These are phyloP conservation scores for Galerucella nymphaeae DNA, from an alignment of 2,888 invertebrate genomes.

Conservation along the genomic window DNA sequence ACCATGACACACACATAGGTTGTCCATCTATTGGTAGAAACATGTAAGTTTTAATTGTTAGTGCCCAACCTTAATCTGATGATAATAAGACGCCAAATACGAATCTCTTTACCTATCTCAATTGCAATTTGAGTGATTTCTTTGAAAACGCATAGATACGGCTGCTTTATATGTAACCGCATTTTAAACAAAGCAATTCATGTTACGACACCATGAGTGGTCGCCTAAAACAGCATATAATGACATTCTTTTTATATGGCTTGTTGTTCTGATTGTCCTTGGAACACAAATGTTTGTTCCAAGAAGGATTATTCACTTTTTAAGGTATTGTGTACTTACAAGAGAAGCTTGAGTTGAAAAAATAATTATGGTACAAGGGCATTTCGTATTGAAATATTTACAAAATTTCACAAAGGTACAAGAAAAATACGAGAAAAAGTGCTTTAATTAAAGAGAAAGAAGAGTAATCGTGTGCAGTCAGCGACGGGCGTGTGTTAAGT, in stretches of 20 bases:
- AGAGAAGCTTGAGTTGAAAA: neutral
- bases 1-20: slow-evolving; percentile 2
- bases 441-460: too few relatives aligned
- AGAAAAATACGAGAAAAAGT: too few relatives aligned
- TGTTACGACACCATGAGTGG: slow-evolving; percentile 41
- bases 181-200: slow-evolving; percentile 43
- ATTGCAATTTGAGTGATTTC: slow-evolving; percentile 40
- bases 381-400: neutral
- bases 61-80: slow-evolving; percentile 50
- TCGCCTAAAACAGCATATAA: slow-evolving; percentile 33
- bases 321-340: slow-evolving; percentile 13
- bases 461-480: too few relatives aligned
- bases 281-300: neutral
- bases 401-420: too few relatives aligned
- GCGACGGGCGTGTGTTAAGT: too few relatives aligned
- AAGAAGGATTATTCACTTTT: slow-evolving; percentile 20
- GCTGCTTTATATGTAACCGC: slow-evolving; percentile 23
- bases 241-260: slow-evolving; percentile 42
- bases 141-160: slow-evolving; percentile 27
- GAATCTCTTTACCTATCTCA: slow-evolving; percentile 38
- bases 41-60: slow-evolving; percentile 40
- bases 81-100: slow-evolving; percentile 50
- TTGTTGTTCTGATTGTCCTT: slow-evolving; percentile 32
- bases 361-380: neutral
- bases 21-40: slow-evolving; percentile 24